Base-by-base conservation (phyloP, 2,888 invertebrate genomes). In the Perithous albicinctus region DNA sequence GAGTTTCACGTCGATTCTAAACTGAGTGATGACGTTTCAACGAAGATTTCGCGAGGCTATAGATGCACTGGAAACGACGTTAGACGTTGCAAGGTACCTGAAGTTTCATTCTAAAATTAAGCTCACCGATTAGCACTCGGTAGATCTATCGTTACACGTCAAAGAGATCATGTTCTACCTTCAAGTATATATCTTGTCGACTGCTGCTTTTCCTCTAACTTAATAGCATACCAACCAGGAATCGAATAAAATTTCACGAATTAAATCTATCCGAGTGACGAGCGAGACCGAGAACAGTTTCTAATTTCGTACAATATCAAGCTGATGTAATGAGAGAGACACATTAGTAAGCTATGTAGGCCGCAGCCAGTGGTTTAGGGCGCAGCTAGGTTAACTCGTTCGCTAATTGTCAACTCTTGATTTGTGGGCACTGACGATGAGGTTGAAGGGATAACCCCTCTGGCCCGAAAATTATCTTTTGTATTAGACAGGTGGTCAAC, bases 221-320 rank as follows among this genome's bases (percentile, higher is more conserved):
- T 72, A 75, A 82, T 82, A 54, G 29, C 23, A 77, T 81, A 64
- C 69, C 63, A 10, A n/a, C 48, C 12, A 82, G 70, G 64, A 81
- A 84, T 82, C 82, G 80, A 82, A 82, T 80, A 78, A 80, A 76
- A 78, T 78, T 77, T 82, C 66, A 67, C 67, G 80, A 85, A 82
- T 82, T 77, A 82, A 48, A 59, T 72, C 64, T 81, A 75, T 75
- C 70, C 56, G 61, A 41, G 70, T 61, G 76, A 66, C 54, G 72
- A 67, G 41, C 35, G 41, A n/a, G n/a, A 56, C 35, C 59, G 74
- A 82, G 74, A 78, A 82, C 75, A 75, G 82, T 75, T 78, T 78
- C 78, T 78, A 82, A 78, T 82, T 75, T 78, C 48, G 82, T 74
- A 38, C 51, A 12, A 59, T 54, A 38, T 54, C 4, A 51, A 38